These are phyloP conservation scores for Apis laboriosa DNA, from an alignment of 1,140 invertebrate species.

Conservation along the genomic window DNA sequence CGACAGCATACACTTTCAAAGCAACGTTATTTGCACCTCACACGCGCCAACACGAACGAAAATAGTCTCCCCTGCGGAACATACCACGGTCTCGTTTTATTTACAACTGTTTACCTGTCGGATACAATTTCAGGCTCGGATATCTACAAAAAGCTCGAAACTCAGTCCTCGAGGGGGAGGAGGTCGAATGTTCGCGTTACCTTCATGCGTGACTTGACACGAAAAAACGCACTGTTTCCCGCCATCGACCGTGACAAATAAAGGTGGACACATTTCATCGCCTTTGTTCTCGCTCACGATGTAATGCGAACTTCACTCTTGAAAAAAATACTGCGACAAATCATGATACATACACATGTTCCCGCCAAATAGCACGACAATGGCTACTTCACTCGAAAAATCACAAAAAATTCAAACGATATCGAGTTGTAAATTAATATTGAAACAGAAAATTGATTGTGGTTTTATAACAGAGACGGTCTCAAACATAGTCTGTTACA, in stretches of 20 bases:
- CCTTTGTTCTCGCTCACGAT: constrained; percentile 13
- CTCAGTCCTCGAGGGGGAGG: constrained; percentile 11
- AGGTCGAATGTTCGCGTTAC: constrained; percentile 21
- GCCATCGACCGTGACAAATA: constrained; percentile 5
- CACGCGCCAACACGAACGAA: constrained; percentile 4
- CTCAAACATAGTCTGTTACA: no score
- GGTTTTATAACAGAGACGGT: no score
- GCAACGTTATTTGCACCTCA: constrained; percentile 32
- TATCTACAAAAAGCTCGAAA: constrained; percentile 37
- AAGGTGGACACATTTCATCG: constrained; percentile 6
- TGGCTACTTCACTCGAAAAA: neutral
- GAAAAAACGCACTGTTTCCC: constrained; percentile 33
- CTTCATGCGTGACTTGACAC: constrained; percentile 39
- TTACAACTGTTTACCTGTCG: constrained; percentile 51
- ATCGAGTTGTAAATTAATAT: neutral
- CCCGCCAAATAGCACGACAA: neutral
- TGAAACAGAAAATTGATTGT: neutral
- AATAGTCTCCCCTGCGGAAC: neutral
- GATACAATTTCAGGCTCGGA: constrained; percentile 48
- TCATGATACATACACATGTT: no score
- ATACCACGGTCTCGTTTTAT: constrained; percentile 39
- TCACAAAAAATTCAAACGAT: neutral
- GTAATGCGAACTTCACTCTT: neutral
- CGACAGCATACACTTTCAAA: neutral
- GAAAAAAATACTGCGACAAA: neutral